Conservation (phyloP, 1,140 invertebrate genomes). For the Chironomus striatipennis region DNA sequence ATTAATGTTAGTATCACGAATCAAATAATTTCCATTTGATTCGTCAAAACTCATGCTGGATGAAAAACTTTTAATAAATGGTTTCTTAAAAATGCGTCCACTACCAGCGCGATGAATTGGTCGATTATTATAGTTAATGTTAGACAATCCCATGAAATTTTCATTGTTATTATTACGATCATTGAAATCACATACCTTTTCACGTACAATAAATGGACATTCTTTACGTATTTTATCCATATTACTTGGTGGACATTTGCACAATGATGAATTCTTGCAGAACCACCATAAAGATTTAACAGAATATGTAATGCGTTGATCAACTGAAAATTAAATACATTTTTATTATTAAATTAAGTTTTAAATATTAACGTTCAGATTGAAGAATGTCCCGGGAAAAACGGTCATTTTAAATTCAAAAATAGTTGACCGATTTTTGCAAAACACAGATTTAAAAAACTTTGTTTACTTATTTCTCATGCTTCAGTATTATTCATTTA, state of each 20-base stretch:
- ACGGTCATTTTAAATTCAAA: too few relatives aligned
- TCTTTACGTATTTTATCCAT: conserved; percentile 36
- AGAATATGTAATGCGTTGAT: conserved; percentile 38
- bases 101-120: background rate
- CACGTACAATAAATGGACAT: conserved; percentile 36
- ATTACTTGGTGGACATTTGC: conserved; percentile 35
- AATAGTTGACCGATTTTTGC: too few relatives aligned
- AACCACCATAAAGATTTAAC: conserved; percentile 32
- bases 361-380: background rate
- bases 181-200: conserved; percentile 36
- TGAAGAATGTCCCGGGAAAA: too few relatives aligned
- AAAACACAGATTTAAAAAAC: too few relatives aligned
- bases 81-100: background rate
- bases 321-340: conserved; percentile 30
- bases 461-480: background rate
- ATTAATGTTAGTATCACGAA: conserved; percentile 16
- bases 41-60: background rate
- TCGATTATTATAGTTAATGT: conserved; percentile 3
- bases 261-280: conserved; percentile 26
- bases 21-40: background rate
- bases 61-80: background rate
- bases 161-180: background rate
- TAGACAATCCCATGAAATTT: background rate
- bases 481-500: too few relatives aligned
- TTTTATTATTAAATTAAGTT: background rate